Evolutionary conservation across 2,113 vertebrate genomes (phyloP).

Genomic region (Proterorhinus semilunaris): DNA sequence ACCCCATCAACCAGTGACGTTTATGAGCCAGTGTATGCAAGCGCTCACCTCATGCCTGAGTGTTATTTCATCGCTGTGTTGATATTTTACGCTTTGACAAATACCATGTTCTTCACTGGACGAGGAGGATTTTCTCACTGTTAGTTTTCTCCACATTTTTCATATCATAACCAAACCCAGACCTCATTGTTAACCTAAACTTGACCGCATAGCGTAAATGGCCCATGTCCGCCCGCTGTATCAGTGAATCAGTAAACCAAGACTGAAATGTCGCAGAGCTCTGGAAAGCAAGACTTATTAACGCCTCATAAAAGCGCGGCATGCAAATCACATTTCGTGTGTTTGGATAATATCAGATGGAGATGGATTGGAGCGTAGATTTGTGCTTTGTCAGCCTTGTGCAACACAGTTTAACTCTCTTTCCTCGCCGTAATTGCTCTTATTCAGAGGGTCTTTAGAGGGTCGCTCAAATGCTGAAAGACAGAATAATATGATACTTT

Average conservation of each 20-base stretch:
- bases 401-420: conserved; percentile 19
- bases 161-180: conserved; percentile 51
- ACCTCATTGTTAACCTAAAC: conserved; percentile 39
- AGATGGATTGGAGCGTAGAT: conserved; percentile 18
- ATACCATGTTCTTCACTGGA: conserved; percentile 34
- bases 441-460: conserved; percentile 6
- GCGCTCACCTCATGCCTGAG: conserved; percentile 40
- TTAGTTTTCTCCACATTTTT: conserved; percentile 46
- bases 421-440: conserved; percentile 1
- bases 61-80: conserved; percentile 58
- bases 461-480: conserved; percentile 7
- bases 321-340: conserved; percentile 48
- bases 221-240: conserved; percentile 25
- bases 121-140: conserved; percentile 33
- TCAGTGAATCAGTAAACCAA: conserved; percentile 47
- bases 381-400: conserved; percentile 40
- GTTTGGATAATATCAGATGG: conserved; percentile 58
- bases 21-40: conserved; percentile 51
- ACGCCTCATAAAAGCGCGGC: conserved; percentile 37
- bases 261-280: conserved; percentile 11
- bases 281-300: conserved; percentile 32
- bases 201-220: conserved; percentile 42
- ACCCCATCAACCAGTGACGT: conserved; percentile 36
- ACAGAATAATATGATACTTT: conserved; percentile 24
- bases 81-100: conserved; percentile 47